Base-by-base conservation (phyloP, 2,888 invertebrate genomes). In the Leptinotarsa haldemani region DNA sequence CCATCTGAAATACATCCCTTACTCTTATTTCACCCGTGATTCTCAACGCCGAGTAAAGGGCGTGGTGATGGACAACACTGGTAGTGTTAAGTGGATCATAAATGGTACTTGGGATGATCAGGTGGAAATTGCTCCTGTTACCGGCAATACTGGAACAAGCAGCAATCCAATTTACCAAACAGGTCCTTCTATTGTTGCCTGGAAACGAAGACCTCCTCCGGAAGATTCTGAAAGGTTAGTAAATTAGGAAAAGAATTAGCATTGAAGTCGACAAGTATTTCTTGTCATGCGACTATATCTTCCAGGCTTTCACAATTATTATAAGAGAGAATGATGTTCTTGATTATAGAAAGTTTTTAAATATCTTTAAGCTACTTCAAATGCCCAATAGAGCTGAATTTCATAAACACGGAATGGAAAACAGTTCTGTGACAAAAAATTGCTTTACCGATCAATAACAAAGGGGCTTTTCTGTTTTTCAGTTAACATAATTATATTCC, bases 21-120 rank as follows among this genome's bases (percentile, higher is more conserved):
- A 99, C 89, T 97, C 98, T 78, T 99, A 99, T 90, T 99, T 99
- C 89, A 96, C 97, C 79, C 92, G 97, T 84, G 99, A 99, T 86
- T 93, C 94, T 80, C 99, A 99, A 85, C 90, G 98, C 74, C 94
- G 96, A 87, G 97, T 97, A 74, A 94, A 94, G 81, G 95, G 95
- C 25, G 92, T 94, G 74, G 92, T 95, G 61, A 93, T 94, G 91
- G 92, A 94, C 85, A 90, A 90, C 0, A 88, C 89, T 56, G 93
- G 93, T 77, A 93, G 93, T 88, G 95, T 93, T 58, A 88, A 90
- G 91, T 93, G 92, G 91, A 91, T 93, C 81, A 89, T 93, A 74
- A 93, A 93, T 79, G 93, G 99, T 52, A 95, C 96, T 77, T 99
- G 99, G 99, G 99, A 99, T 89, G 91, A 92, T 79, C 94, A 94